These are phyloP conservation scores for Coreoperca whiteheadi DNA, from an alignment of 2,113 vertebrate species.

Conservation along the genomic window DNA sequence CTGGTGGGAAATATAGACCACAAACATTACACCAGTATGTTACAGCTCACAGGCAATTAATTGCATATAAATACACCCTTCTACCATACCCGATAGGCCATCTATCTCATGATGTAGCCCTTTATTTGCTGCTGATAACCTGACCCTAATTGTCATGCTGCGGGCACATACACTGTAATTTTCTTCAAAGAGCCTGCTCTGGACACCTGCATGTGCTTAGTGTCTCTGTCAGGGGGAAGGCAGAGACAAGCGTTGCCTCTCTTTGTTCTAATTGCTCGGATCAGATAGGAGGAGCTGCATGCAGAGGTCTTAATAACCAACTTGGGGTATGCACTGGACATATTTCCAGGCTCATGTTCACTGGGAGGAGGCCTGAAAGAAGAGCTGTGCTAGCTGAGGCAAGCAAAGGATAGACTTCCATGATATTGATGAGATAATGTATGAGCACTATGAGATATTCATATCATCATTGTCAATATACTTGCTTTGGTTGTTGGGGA, in stretches of 20 bases:
- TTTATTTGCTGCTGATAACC: conserved; percentile 81
- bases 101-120: conserved; percentile 71
- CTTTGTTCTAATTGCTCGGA: conserved; percentile 68
- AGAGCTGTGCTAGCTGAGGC: not conserved
- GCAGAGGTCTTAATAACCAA: conserved; percentile 65
- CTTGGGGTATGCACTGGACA: conserved; percentile 21
- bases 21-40: conserved; percentile 35
- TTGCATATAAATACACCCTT: conserved; percentile 62
- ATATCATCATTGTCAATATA: not conserved
- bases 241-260: conserved; percentile 32
- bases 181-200: conserved; percentile 66
- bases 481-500: not conserved
- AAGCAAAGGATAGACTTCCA: not conserved
- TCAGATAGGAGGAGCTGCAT: conserved; percentile 50
- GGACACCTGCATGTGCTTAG: conserved; percentile 84
- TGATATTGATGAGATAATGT: not conserved
- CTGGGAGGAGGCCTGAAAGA: conserved; percentile 13
- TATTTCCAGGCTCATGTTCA: conserved; percentile 46
- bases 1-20: not conserved
- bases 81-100: conserved; percentile 28
- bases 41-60: conserved; percentile 47
- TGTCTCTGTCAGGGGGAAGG: conserved; percentile 71
- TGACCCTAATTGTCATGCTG: conserved; percentile 79
- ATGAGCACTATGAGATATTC: not conserved
- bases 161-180: conserved; percentile 80